Percentiles rank a stretch among this genome's conserved stretches.
These are phyloP conservation scores for Atrichornis clamosus DNA, from an alignment of 2,113 vertebrate species.

Conservation along the genomic window DNA sequence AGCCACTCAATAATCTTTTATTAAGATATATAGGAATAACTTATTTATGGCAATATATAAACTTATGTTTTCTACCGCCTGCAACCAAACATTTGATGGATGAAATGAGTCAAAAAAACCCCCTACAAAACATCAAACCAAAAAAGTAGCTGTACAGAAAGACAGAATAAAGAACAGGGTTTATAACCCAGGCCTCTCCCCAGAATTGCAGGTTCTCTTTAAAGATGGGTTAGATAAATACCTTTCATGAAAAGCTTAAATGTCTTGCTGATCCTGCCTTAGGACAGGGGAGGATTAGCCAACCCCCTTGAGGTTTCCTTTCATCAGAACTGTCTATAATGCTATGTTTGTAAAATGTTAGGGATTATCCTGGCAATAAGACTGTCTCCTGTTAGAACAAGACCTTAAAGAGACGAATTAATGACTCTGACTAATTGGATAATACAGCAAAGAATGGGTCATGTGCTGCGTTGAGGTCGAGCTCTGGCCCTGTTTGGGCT, in stretches of 20 bases:
- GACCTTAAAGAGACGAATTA: slow-evolving; percentile 42
- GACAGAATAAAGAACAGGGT: background rate
- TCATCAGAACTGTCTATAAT: slow-evolving; percentile 50
- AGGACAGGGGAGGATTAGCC: slow-evolving; percentile 35
- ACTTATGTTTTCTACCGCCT: background rate
- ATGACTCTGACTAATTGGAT: slow-evolving; percentile 39
- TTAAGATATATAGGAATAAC: background rate
- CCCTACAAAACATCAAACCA: background rate
- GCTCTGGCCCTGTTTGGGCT: background rate
- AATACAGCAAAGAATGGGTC: background rate
- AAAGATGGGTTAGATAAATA: slow-evolving; percentile 40
- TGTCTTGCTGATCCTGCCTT: slow-evolving; percentile 35
- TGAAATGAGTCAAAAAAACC: background rate
- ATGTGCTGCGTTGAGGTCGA: background rate
- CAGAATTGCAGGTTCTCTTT: slow-evolving; percentile 5
- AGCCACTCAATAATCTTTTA: background rate
- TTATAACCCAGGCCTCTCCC: background rate
- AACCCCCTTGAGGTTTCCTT: slow-evolving; percentile 12
- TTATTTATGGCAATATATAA: background rate
- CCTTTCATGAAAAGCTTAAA: slow-evolving; percentile 45
- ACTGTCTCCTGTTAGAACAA: slow-evolving; percentile 45
- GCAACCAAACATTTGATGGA: background rate
- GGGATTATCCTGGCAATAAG: slow-evolving; percentile 46
- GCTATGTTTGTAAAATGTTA: slow-evolving; percentile 40
- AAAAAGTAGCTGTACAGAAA: background rate